A percentile compares a stretch with the other conserved stretches of the same genome.
Conservation (phyloP, 2,797 vertebrate species). For the Knipowitschia caucasica region DNA sequence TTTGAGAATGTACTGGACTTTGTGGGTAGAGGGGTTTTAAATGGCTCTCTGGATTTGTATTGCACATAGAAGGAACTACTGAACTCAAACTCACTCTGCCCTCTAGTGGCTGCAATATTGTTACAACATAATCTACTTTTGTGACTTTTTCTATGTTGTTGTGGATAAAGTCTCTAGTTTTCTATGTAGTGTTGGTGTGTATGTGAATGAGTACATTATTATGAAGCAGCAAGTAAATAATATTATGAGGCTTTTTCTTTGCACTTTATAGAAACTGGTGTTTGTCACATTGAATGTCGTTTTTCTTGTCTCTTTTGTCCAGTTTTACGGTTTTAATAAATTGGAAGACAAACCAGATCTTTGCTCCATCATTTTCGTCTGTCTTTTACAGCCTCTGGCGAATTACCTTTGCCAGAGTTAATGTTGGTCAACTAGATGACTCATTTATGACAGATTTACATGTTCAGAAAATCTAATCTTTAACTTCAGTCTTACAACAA, state of each 20-base stretch:
- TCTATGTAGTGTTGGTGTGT: conserved; percentile 53
- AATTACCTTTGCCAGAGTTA: too few species aligned
- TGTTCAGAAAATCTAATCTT: too few species aligned
- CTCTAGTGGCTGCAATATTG: conserved; percentile 14
- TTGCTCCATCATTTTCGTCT: neutral
- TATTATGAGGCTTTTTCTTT: conserved; percentile 50
- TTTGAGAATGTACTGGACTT: conserved; percentile 56
- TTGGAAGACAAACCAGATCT: conserved; percentile 22
- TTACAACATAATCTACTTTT: conserved; percentile 35
- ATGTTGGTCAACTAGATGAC: too few species aligned
- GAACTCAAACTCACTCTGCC: conserved; percentile 32
- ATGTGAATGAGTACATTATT: conserved; percentile 11
- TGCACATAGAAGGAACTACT: conserved; percentile 64
- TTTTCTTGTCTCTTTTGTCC: conserved; percentile 35
- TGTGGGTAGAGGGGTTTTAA: neutral
- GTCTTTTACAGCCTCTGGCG: too few species aligned
- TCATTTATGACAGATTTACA: too few species aligned
- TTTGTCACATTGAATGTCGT: conserved; percentile 58
- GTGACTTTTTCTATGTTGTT: conserved; percentile 46
- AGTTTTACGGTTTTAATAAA: conserved; percentile 58
- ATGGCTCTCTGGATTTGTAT: conserved; percentile 28
- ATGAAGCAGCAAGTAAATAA: conserved; percentile 13
- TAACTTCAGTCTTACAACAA: too few species aligned
- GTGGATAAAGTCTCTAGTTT: conserved; percentile 54
- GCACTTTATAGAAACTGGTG: conserved; percentile 68